phyloP scores from a whole-genome alignment of 2,888 invertebrate genomes.

The Clepsis dumicolana region DNA sequence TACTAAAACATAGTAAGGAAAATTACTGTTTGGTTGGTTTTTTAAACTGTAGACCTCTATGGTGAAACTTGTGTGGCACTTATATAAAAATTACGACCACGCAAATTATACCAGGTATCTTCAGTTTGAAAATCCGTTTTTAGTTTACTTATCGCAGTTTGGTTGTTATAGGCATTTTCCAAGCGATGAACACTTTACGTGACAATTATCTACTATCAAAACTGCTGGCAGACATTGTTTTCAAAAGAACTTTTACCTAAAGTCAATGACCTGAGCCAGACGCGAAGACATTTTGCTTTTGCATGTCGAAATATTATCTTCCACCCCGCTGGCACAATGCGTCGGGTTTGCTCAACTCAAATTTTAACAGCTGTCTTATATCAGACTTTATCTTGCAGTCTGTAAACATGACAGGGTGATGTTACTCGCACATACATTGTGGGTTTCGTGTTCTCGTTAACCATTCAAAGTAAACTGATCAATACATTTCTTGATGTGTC shows the following conservation, averaged over 20 bases:
- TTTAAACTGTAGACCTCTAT: no score
- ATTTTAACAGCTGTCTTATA: constrained; percentile 8
- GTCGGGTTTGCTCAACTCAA: constrained; percentile 9
- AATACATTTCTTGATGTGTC: neutral
- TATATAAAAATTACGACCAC: no score
- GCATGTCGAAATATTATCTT: constrained; percentile 7
- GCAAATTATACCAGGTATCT: no score
- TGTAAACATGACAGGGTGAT: neutral
- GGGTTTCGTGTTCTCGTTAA: neutral
- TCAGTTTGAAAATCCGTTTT: no score
- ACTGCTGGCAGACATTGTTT: no score
- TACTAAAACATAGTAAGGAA: no score
- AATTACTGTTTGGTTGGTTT: no score
- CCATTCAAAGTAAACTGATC: neutral
- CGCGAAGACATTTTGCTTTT: constrained; percentile 13
- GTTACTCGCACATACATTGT: neutral
- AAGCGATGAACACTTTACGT: no score
- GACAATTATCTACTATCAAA: no score
- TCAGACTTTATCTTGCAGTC: constrained; percentile 1
- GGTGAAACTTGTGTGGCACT: no score
- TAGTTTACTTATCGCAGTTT: no score
- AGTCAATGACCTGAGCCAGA: constrained; percentile 22
- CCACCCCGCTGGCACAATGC: neutral
- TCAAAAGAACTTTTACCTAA: neutral
- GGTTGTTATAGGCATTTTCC: no score